Percentiles rank a stretch among this genome's conserved stretches.
These are phyloP conservation scores for Drosophila limbata DNA, from an alignment of 2,888 invertebrate genomes.

Conservation along the genomic window DNA sequence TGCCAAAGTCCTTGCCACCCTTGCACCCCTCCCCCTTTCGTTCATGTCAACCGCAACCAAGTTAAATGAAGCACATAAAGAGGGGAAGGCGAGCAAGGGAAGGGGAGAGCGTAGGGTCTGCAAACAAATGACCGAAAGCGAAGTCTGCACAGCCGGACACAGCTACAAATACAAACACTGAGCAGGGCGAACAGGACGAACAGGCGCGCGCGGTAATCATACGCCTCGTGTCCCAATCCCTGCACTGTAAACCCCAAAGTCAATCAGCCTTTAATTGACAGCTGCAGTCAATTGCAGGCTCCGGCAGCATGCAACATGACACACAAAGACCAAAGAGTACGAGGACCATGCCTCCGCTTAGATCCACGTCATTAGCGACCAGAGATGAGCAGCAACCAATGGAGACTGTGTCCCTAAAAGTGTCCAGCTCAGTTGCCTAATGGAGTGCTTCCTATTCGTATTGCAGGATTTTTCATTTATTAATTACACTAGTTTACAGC, in stretches of 20 bases:
- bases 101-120: constrained; percentile 6
- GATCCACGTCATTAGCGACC: constrained; percentile 30
- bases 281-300: constrained; percentile 64
- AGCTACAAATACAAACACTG: constrained; percentile 1
- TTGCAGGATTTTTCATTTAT: background rate
- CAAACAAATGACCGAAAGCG: constrained; percentile 60
- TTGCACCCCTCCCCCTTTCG: constrained; percentile 13
- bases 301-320: constrained; percentile 22
- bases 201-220: constrained; percentile 67
- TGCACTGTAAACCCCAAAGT: constrained; percentile 61
- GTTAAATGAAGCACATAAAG: constrained; percentile 73
- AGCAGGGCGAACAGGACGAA: background rate
- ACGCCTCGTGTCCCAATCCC: constrained; percentile 65
- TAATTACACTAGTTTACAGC: no score
- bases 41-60: constrained; percentile 67
- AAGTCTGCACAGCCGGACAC: constrained; percentile 16
- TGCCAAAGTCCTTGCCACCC: constrained; percentile 42
- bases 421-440: background rate
- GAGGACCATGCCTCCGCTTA: constrained; percentile 10
- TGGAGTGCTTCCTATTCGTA: no score
- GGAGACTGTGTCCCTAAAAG: background rate
- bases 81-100: background rate
- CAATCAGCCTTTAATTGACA: constrained; percentile 78
- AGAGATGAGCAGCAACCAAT: constrained; percentile 28
- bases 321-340: constrained; percentile 22